A percentile compares a stretch with the other conserved stretches of the same genome.
phyloP scores from a whole-genome alignment of 2,797 vertebrate genomes.

The Pseudochromis fuscus region DNA sequence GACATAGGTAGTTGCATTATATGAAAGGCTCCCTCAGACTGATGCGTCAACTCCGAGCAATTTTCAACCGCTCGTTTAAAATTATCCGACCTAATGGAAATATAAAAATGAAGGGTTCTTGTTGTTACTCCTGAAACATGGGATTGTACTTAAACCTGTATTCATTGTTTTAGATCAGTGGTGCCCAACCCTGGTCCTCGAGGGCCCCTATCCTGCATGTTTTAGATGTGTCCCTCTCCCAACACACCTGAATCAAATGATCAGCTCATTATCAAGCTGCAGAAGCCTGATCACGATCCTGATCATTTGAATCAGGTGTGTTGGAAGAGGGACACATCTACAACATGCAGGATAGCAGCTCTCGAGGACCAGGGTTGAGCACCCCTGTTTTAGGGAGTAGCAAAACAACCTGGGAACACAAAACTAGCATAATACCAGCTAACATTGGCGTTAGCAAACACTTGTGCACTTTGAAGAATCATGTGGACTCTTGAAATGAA shows the following conservation, averaged over 20 bases:
- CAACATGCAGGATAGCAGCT: no score
- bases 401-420: conserved; percentile 16
- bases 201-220: no score
- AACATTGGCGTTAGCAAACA: background rate
- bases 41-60: conserved; percentile 1
- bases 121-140: conserved; percentile 32
- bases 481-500: background rate
- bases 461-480: background rate
- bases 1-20: background rate
- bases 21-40: background rate
- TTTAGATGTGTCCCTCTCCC: no score
- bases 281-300: no score
- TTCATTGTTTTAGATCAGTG: conserved; percentile 19
- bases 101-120: conserved; percentile 26
- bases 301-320: no score
- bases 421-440: background rate
- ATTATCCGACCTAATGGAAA: background rate
- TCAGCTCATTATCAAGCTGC: no score
- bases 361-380: no score
- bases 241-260: no score
- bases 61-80: conserved; percentile 4
- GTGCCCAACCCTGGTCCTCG: no score
- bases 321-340: no score
- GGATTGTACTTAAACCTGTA: conserved; percentile 36
- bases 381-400: background rate